Evolutionary conservation across 1,140 invertebrate genomes (phyloP).

Genomic region (Ostrea denselamellosa): DNA sequence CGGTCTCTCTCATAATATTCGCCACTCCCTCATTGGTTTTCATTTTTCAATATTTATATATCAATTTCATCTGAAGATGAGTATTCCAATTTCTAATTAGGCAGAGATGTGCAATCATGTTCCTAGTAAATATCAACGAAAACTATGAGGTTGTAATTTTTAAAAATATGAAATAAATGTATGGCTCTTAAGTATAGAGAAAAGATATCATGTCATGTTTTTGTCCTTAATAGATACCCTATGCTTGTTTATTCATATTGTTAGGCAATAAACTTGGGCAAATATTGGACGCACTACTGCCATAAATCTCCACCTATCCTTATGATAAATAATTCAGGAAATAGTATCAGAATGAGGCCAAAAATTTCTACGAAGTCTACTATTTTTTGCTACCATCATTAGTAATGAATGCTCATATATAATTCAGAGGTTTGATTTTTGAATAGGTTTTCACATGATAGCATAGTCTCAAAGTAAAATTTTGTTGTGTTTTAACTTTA

Average conservation of each 20-base stretch:
- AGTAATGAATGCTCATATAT: neutral
- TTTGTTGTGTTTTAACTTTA: too few relatives aligned
- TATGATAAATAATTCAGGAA: constrained; percentile 18
- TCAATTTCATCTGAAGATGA: neutral
- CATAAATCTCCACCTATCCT: constrained; percentile 14
- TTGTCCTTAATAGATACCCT: neutral
- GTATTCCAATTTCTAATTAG: neutral
- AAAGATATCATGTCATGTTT: neutral
- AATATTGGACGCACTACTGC: neutral
- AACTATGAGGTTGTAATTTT: neutral
- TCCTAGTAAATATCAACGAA: neutral
- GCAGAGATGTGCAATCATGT: neutral
- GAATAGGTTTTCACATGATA: neutral
- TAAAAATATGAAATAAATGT: too few relatives aligned
- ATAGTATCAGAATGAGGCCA: neutral
- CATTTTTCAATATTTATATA: neutral
- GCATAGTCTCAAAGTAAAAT: too few relatives aligned
- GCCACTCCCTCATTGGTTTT: neutral
- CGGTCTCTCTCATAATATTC: neutral
- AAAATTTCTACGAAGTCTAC: neutral
- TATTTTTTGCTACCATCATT: neutral
- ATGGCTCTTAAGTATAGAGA: neutral
- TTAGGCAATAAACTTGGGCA: constrained; percentile 16
- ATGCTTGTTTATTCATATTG: neutral
- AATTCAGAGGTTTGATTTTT: neutral